Conservation (phyloP, 1,140 invertebrate species). For the Temnothorax longispinosus region DNA sequence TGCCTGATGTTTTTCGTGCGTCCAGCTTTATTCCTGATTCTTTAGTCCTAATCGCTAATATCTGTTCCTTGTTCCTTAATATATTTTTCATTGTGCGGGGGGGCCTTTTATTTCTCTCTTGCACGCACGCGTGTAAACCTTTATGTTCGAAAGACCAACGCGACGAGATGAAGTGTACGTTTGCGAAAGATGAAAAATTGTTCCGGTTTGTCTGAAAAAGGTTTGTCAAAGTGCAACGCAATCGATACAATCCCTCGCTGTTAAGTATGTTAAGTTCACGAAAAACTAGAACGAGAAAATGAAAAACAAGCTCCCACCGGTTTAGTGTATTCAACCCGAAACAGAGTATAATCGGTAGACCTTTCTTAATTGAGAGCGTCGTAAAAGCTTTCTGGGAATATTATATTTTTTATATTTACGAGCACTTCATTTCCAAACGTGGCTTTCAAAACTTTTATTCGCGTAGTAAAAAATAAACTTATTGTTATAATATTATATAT, state of each 20-base stretch:
- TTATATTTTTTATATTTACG: constrained; percentile 37
- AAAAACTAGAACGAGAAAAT: background rate
- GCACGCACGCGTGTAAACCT: background rate
- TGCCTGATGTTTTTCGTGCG: too few relatives aligned
- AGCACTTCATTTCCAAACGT: constrained; percentile 33
- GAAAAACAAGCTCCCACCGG: background rate
- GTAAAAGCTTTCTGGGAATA: background rate
- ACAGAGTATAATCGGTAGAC: constrained; percentile 34
- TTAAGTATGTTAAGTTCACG: background rate
- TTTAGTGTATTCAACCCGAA: constrained; percentile 36
- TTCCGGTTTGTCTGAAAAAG: background rate
- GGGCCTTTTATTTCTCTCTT: background rate
- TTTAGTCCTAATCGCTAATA: too few relatives aligned
- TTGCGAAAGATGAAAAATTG: constrained; percentile 20
- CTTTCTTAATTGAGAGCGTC: constrained; percentile 13
- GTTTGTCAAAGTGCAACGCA: background rate
- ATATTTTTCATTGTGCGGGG: too few relatives aligned
- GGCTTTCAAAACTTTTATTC: constrained; percentile 50
- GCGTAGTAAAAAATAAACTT: constrained; percentile 8
- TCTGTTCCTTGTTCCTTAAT: too few relatives aligned
- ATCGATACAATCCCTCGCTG: background rate
- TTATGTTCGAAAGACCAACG: background rate
- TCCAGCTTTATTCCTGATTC: too few relatives aligned
- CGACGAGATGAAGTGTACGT: constrained; percentile 18
- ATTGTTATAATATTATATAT: constrained; percentile 41